Evolutionary conservation across 2,113 vertebrate species (phyloP).

Genomic region (Peromyscus leucopus): DNA sequence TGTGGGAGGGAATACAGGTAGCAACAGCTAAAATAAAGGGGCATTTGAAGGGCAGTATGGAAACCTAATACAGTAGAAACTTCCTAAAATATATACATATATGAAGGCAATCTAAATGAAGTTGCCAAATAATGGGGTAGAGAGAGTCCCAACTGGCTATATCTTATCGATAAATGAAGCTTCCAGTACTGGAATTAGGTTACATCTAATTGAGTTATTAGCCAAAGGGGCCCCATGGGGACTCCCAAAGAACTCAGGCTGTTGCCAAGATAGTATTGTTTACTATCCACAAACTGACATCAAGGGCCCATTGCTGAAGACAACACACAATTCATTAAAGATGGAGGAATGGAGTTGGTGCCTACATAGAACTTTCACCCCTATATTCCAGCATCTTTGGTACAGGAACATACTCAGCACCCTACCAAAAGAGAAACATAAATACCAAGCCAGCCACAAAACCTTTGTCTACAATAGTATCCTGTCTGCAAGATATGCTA

Average conservation of each 20-base stretch:
- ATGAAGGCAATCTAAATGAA: neutral
- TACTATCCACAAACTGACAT: neutral
- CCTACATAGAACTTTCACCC: neutral
- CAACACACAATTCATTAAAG: neutral
- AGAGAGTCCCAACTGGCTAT: neutral
- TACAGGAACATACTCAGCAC: neutral
- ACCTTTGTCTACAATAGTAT: neutral
- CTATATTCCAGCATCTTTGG: neutral
- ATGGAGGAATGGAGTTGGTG: neutral
- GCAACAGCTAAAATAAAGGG: neutral
- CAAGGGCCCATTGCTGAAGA: neutral
- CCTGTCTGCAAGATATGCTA: neutral
- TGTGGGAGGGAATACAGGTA: neutral
- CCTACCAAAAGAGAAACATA: neutral
- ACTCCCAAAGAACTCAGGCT: neutral
- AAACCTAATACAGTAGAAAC: neutral
- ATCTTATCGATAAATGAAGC: neutral
- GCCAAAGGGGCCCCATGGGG: neutral
- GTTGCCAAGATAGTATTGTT: neutral
- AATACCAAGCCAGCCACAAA: neutral
- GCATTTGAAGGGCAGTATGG: neutral
- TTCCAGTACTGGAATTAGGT: neutral
- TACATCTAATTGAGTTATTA: neutral
- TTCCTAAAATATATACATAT: neutral
- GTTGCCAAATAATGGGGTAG: neutral